phyloP scores from a whole-genome alignment of 2,888 invertebrate species.

The Pomacea canaliculata region DNA sequence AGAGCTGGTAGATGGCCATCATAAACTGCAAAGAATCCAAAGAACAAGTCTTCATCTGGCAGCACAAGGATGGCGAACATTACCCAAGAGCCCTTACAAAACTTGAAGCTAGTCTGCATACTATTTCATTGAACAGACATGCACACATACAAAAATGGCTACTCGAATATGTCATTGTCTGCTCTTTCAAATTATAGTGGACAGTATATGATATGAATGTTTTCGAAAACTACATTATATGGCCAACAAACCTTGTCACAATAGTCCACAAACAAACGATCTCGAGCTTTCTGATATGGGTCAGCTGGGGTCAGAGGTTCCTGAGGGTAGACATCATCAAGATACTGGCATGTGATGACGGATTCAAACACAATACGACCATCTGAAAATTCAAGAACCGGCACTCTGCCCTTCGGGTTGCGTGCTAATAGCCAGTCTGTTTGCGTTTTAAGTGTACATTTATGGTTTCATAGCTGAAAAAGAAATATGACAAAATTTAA shows the following conservation, averaged over 20 bases:
- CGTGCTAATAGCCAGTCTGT: constrained; percentile 72
- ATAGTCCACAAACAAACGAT: constrained; percentile 54
- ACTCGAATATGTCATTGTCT: too few relatives aligned
- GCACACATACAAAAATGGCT: too few relatives aligned
- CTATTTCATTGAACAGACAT: too few relatives aligned
- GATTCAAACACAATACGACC: constrained; percentile 74
- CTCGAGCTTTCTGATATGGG: constrained; percentile 61
- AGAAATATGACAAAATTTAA: too few relatives aligned
- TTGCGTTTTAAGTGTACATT: constrained; percentile 72
- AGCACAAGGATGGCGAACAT: too few relatives aligned
- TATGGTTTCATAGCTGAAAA: constrained; percentile 70
- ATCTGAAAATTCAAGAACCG: constrained; percentile 67
- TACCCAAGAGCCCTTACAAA: too few relatives aligned
- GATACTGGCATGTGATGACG: constrained; percentile 73
- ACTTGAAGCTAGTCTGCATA: too few relatives aligned
- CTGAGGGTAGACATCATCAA: constrained; percentile 74
- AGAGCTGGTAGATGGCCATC: constrained; percentile 19
- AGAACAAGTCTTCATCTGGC: neutral
- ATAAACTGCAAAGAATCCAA: constrained; percentile 12
- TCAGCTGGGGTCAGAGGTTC: constrained; percentile 72
- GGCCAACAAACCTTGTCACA: constrained; percentile 46
- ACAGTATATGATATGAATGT: too few relatives aligned
- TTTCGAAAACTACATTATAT: too few relatives aligned
- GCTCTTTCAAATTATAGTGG: too few relatives aligned
- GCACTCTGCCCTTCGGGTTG: constrained; percentile 72